Evolutionary conservation across 2,888 invertebrate species (phyloP).

Genomic region (Archips crataeganus): DNA sequence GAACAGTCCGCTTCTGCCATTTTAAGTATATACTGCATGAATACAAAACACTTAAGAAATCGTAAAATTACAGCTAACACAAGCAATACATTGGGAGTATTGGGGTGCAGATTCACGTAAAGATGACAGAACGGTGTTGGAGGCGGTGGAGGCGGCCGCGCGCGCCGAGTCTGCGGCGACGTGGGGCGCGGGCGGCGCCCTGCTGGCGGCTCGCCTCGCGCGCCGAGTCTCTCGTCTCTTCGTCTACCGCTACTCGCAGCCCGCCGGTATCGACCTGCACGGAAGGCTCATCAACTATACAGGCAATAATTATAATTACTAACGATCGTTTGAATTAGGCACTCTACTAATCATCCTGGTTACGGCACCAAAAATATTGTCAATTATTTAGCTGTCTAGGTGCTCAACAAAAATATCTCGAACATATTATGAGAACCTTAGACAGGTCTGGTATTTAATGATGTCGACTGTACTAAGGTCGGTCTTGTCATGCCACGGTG

Average conservation of each 20-base stretch:
- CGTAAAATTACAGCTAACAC: conserved; percentile 59
- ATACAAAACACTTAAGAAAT: neutral
- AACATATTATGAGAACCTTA: too few relatives aligned
- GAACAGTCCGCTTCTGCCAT: too few relatives aligned
- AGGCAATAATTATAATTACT: conserved; percentile 56
- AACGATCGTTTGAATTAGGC: too few relatives aligned
- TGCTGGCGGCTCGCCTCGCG: conserved; percentile 84
- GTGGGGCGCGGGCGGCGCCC: conserved; percentile 83
- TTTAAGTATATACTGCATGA: too few relatives aligned
- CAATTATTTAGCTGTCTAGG: too few relatives aligned
- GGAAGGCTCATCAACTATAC: conserved; percentile 80
- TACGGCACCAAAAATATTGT: neutral
- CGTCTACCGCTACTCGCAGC: conserved; percentile 84
- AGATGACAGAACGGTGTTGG: conserved; percentile 61
- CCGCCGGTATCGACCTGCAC: conserved; percentile 73
- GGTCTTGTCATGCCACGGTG: too few relatives aligned
- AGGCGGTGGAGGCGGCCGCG: conserved; percentile 77
- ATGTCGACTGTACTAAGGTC: too few relatives aligned
- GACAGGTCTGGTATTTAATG: too few relatives aligned
- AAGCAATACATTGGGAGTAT: conserved; percentile 87
- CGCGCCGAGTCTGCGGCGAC: conserved; percentile 86
- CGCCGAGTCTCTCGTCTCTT: conserved; percentile 79
- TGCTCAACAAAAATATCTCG: too few relatives aligned
- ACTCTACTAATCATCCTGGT: neutral
- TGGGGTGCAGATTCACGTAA: conserved; percentile 62